These are phyloP conservation scores for Perizoma affinitatum DNA, from an alignment of 2,888 invertebrate genomes.

Conservation along the genomic window DNA sequence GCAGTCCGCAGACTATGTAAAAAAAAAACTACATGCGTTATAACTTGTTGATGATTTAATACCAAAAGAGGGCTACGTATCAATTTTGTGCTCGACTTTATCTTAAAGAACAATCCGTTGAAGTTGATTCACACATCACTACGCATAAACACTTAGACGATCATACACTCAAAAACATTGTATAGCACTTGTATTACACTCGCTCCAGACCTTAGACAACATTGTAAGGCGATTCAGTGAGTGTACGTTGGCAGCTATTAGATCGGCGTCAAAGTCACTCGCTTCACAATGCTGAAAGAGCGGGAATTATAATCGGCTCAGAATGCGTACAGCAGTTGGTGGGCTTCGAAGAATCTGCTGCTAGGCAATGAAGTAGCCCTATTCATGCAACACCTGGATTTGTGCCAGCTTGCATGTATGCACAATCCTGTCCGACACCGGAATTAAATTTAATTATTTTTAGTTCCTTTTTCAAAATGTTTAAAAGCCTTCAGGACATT, in stretches of 20 bases:
- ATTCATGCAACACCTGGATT: not conserved
- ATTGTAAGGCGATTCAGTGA: not conserved
- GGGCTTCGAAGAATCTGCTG: conserved; percentile 4
- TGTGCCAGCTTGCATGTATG: too few species aligned
- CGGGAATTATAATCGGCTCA: conserved; percentile 1
- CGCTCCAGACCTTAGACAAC: conserved; percentile 30
- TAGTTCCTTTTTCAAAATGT: not conserved
- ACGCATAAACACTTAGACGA: not conserved
- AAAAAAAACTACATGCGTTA: too few species aligned
- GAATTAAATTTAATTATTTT: too few species aligned
- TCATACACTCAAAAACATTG: conserved; percentile 2
- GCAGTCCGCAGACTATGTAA: too few species aligned
- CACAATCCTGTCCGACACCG: too few species aligned
- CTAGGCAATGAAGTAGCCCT: not conserved
- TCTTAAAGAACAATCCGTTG: too few species aligned
- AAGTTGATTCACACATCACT: conserved; percentile 1
- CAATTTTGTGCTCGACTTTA: too few species aligned
- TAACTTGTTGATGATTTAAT: too few species aligned
- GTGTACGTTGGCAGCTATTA: too few species aligned
- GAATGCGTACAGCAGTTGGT: not conserved
- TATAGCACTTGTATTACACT: conserved; percentile 1
- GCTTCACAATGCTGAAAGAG: not conserved
- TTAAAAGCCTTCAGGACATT: not conserved
- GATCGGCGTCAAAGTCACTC: too few species aligned
- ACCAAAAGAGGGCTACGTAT: too few species aligned